Evolutionary conservation across 2,113 vertebrate genomes (phyloP).

Genomic region (Genyomyrus donnyi): DNA sequence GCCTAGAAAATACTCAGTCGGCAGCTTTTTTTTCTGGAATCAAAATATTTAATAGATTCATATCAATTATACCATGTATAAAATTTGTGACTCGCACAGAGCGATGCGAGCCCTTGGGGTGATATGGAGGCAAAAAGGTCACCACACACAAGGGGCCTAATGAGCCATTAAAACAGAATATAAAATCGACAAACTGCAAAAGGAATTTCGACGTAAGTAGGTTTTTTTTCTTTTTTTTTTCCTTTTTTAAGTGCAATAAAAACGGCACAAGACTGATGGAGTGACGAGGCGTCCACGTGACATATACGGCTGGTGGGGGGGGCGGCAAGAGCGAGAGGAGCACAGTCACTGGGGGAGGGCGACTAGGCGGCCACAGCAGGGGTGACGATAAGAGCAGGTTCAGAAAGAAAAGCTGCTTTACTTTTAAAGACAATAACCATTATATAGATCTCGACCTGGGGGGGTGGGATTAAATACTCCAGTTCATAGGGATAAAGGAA

Average conservation of each 20-base stretch:
- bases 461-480: neutral
- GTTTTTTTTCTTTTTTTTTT: neutral
- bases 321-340: neutral
- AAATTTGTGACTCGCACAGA: slow-evolving; percentile 96
- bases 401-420: neutral
- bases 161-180: slow-evolving; percentile 53
- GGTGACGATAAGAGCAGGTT: neutral
- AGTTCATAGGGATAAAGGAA: neutral
- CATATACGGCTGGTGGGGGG: neutral
- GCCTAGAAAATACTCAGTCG: neutral
- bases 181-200: neutral
- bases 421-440: slow-evolving; percentile 2
- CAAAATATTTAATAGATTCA: slow-evolving; percentile 99
- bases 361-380: neutral
- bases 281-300: neutral
- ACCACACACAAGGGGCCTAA: slow-evolving; percentile 74
- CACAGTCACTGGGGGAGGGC: neutral
- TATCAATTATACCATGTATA: slow-evolving; percentile 95
- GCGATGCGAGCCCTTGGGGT: slow-evolving; percentile 76
- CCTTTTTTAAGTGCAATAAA: slow-evolving; percentile 73
- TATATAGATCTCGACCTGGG: neutral
- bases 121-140: slow-evolving; percentile 66
- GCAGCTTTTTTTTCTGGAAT: slow-evolving; percentile 62
- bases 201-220: neutral
- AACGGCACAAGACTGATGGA: slow-evolving; percentile 81